Evolutionary conservation across 2,797 vertebrate genomes (phyloP).

Genomic region (Thripadectes ignobilis): DNA sequence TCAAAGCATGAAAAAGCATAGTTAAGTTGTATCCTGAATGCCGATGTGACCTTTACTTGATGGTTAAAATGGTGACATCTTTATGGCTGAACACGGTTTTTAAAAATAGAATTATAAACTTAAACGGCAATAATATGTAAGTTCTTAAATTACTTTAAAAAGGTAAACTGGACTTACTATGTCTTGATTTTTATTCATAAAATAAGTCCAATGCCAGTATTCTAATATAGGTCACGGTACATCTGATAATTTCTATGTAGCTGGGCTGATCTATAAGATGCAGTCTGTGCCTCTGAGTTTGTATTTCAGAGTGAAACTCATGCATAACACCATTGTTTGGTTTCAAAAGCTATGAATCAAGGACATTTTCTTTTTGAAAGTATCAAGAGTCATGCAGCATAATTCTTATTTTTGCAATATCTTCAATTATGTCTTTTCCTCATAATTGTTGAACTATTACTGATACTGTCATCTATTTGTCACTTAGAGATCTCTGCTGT

Average conservation of each 20-base stretch:
- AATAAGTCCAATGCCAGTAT: neutral
- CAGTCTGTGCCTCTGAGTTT: neutral
- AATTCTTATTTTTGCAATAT: neutral
- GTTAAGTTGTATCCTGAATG: constrained; percentile 49
- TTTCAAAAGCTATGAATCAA: neutral
- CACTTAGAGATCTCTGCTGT: neutral
- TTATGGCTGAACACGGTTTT: constrained; percentile 52
- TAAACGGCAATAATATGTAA: neutral
- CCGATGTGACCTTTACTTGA: constrained; percentile 53
- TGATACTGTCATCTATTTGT: neutral
- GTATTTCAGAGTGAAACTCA: neutral
- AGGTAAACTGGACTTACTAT: constrained; percentile 27
- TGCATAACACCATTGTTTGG: neutral
- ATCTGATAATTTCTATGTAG: neutral
- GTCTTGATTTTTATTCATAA: constrained; percentile 29
- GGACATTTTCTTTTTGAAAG: neutral
- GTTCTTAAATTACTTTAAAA: constrained; percentile 12
- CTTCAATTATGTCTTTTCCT: neutral
- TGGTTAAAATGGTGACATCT: constrained; percentile 55
- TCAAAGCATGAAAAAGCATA: constrained; percentile 60
- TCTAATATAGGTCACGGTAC: neutral
- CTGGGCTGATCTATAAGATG: neutral
- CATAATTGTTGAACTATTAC: neutral
- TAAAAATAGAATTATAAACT: constrained; percentile 48
- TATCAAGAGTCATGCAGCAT: neutral